These are phyloP conservation scores for Deilephila elpenor DNA, from an alignment of 2,888 invertebrate species.

Conservation along the genomic window DNA sequence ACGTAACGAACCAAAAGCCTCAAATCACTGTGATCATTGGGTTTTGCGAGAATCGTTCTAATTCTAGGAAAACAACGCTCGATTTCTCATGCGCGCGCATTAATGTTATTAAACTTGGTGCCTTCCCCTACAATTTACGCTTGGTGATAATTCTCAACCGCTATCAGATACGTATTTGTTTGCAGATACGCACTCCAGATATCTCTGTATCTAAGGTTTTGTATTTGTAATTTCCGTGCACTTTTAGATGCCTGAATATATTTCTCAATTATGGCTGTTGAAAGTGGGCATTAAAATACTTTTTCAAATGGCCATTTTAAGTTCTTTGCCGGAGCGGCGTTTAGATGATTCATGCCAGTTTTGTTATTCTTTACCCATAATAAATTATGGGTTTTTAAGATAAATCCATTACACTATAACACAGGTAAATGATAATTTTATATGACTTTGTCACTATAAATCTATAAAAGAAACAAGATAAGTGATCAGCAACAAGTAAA, in stretches of 20 bases:
- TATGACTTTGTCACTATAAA: too few species aligned
- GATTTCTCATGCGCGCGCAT: conserved; percentile 34
- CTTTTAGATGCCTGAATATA: neutral
- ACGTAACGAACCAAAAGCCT: conserved; percentile 39
- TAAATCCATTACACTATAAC: too few species aligned
- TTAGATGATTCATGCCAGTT: too few species aligned
- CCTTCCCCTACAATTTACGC: conserved; percentile 46
- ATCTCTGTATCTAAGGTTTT: neutral
- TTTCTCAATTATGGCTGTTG: neutral
- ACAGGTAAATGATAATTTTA: too few species aligned
- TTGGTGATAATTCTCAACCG: conserved; percentile 47
- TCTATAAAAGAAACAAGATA: neutral
- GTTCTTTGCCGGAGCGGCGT: too few species aligned
- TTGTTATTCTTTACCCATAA: too few species aligned
- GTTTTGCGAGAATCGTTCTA: conserved; percentile 43
- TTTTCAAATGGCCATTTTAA: too few species aligned
- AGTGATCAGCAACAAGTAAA: neutral
- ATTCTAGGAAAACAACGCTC: conserved; percentile 45
- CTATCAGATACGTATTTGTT: conserved; percentile 38
- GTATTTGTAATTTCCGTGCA: neutral
- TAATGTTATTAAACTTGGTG: conserved; percentile 41
- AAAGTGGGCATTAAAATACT: neutral
- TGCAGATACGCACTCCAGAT: conserved; percentile 2
- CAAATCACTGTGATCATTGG: conserved; percentile 44
- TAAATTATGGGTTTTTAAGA: too few species aligned